Conservation (phyloP, 2,888 invertebrate species). For the Galerucella pusilla region DNA sequence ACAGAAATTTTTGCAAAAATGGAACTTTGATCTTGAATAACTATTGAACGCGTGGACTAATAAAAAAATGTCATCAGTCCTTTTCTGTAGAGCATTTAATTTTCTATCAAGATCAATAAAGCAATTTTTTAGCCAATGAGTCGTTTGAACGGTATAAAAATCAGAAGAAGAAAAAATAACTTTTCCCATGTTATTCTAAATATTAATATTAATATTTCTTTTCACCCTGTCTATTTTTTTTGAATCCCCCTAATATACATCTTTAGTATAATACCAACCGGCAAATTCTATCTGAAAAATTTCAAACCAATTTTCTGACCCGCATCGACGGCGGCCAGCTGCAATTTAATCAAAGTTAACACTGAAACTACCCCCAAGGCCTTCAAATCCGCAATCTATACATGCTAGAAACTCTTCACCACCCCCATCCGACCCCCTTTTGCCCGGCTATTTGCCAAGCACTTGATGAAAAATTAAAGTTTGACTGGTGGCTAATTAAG, state of each 20-base stretch:
- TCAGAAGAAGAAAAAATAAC: too few species aligned
- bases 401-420: slow-evolving; percentile 25
- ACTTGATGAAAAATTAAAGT: slow-evolving; percentile 54
- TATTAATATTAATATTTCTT: too few species aligned
- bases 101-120: too few species aligned
- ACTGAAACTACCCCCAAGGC: slow-evolving; percentile 33
- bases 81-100: too few species aligned
- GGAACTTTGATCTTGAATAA: too few species aligned
- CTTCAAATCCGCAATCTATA: slow-evolving; percentile 34
- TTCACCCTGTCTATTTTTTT: too few species aligned
- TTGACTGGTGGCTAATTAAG: slow-evolving; percentile 53
- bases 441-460: slow-evolving; percentile 39
- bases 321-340: slow-evolving; percentile 34
- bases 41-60: too few species aligned
- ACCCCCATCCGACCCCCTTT: slow-evolving; percentile 15
- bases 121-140: too few species aligned
- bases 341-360: slow-evolving; percentile 38
- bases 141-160: too few species aligned
- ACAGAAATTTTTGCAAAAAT: too few species aligned
- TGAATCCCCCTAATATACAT: not conserved
- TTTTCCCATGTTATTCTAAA: too few species aligned
- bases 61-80: too few species aligned
- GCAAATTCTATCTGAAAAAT: slow-evolving; percentile 31
- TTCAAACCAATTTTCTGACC: slow-evolving; percentile 36
- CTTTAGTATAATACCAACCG: not conserved